These are phyloP conservation scores for Drosophila arizonae DNA, from an alignment of 1,140 invertebrate species.

Conservation along the genomic window DNA sequence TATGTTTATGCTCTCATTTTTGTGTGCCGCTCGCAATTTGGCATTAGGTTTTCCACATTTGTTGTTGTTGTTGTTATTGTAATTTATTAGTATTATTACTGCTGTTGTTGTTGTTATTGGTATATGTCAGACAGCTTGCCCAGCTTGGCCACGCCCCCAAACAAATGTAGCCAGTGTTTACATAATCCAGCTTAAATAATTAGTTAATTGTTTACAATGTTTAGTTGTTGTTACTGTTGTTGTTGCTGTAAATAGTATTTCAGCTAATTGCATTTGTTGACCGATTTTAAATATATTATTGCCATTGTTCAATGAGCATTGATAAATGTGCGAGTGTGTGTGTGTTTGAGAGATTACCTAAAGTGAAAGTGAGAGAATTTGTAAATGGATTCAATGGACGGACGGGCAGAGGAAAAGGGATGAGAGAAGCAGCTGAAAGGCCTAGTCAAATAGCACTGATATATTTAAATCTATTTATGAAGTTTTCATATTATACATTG, in stretches of 20 bases:
- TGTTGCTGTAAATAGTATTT: slow-evolving; percentile 8
- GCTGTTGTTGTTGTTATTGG: slow-evolving; percentile 26
- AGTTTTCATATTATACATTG: too few species aligned
- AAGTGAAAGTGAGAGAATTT: not conserved
- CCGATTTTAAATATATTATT: slow-evolving; percentile 1
- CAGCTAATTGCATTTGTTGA: slow-evolving; percentile 23
- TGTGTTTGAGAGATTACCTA: not conserved
- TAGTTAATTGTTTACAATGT: slow-evolving; percentile 61
- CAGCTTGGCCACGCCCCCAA: not conserved
- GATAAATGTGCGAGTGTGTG: not conserved
- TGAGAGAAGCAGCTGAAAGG: too few species aligned
- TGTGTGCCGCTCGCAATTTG: not conserved
- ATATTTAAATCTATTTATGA: too few species aligned
- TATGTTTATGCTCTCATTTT: slow-evolving; percentile 52
- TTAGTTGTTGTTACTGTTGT: not conserved
- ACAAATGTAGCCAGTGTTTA: slow-evolving; percentile 25
- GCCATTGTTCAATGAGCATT: too few species aligned
- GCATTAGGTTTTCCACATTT: slow-evolving; percentile 1
- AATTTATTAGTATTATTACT: slow-evolving; percentile 33
- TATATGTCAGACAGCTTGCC: slow-evolving; percentile 7
- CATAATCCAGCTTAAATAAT: slow-evolving; percentile 68
- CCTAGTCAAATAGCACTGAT: too few species aligned
- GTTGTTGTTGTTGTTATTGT: slow-evolving; percentile 9
- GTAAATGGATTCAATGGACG: too few species aligned
- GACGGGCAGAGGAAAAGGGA: too few species aligned